Evolutionary conservation across 2,113 vertebrate species (phyloP), one percentile per base, ranked within the genome.

Genomic region (Aspiorhynchus laticeps): DNA sequence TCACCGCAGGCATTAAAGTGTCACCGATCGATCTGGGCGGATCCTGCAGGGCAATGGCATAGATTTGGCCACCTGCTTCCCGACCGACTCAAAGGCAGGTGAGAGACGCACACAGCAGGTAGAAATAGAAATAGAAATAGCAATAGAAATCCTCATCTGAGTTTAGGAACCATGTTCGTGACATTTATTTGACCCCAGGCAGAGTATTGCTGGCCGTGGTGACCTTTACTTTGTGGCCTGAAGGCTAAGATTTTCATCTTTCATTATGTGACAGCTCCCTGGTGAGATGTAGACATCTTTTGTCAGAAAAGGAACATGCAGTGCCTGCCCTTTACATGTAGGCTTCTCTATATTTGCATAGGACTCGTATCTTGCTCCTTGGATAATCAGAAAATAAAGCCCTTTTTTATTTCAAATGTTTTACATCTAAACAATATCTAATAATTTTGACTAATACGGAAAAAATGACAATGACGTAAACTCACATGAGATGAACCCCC

Each of bases 221-320:
- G 87, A 90, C 88, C 88, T 90, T 89, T 90, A 75, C 81, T n/a
- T 88, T 74, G 36, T 48, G 36, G 56, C 69, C 48, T 19, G 59
- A 90, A 81, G 88, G 75, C 73, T 73, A 84, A 80, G 75, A 85
- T 86, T 88, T 86, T 90, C 84, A 86, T 88, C 84, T 86, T 84
- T 86, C 31, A 88, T 88, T 56, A 88, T 81, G 67, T 61, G 80
- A 36, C 80, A 33, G 76, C 69, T 82, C 56, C 24, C 36, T 28
- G 38, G 31, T 85, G 65, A 74, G 46, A 86, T 85, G 69, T 71
- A 28, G 10, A 63, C 46, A 79, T 63, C 33, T 43, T 53, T 51
- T 51, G 69, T 69, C 5, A 12, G 61, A 81, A 80, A 36, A 75
- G 11, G 46, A 79, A 71, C 63, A 56, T 80, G 51, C 15, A 12